These are phyloP conservation scores for Centroberyx gerrardi DNA, from an alignment of 2,797 vertebrate species.

Conservation along the genomic window DNA sequence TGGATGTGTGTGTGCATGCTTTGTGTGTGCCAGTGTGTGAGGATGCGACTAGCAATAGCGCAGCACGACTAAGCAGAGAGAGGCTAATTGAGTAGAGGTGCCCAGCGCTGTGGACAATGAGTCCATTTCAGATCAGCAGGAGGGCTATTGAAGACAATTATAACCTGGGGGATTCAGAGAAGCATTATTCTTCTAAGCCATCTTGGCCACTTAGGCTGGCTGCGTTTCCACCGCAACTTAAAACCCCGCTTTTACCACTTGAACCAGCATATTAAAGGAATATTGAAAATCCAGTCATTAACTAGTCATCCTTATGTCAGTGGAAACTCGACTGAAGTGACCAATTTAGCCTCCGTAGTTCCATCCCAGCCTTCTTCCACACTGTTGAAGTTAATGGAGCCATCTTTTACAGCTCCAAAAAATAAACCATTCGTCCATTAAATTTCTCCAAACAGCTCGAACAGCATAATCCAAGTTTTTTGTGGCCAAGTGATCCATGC, in stretches of 20 bases:
- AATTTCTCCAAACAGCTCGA: conserved; percentile 1
- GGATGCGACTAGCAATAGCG: conserved; percentile 54
- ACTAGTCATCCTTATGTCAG: neutral
- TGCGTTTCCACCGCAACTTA: conserved; percentile 46
- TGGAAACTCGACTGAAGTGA: too few relatives aligned
- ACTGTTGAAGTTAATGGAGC: neutral
- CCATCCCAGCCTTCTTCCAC: neutral
- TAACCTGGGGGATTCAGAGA: conserved; percentile 70
- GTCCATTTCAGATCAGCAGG: conserved; percentile 73
- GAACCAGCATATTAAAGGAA: conserved; percentile 1
- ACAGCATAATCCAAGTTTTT: neutral
- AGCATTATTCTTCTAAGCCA: conserved; percentile 60
- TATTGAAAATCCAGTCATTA: neutral
- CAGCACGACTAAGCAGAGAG: conserved; percentile 50
- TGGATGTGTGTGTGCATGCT: neutral
- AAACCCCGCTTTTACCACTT: conserved; percentile 40
- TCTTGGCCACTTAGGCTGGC: conserved; percentile 57
- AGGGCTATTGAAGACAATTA: conserved; percentile 76
- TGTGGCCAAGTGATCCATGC: neutral
- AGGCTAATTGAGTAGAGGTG: conserved; percentile 71
- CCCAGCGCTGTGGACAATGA: conserved; percentile 74
- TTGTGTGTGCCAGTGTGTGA: conserved; percentile 23
- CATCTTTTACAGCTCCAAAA: neutral
- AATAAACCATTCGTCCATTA: neutral
- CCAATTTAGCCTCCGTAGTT: too few relatives aligned